Evolutionary conservation across 1,140 invertebrate species (phyloP).

Genomic region (Drosophila mojavensis): DNA sequence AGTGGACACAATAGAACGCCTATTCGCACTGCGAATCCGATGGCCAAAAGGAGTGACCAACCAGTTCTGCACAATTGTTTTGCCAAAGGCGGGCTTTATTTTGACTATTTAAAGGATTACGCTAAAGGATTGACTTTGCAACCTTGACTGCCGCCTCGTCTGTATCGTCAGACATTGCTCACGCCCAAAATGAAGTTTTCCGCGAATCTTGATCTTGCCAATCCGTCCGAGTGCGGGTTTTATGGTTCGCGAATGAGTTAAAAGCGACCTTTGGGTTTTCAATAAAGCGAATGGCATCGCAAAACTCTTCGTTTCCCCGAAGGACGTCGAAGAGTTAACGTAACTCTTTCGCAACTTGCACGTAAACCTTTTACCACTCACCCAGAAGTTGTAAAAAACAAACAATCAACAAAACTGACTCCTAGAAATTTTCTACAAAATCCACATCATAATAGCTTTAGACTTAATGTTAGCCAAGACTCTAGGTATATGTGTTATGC

Average conservation of each 20-base stretch:
- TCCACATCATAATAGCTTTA: conserved; percentile 15
- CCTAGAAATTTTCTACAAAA: conserved; percentile 17
- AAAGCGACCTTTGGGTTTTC: conserved; percentile 49
- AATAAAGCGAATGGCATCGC: conserved; percentile 57
- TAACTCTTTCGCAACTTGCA: conserved; percentile 80
- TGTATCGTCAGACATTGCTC: conserved; percentile 38
- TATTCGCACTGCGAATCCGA: conserved; percentile 71
- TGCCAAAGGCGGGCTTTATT: conserved; percentile 83
- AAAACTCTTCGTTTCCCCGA: conserved; percentile 58
- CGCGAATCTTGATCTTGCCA: conserved; percentile 51
- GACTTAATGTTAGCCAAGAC: conserved; percentile 57
- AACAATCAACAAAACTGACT: conserved; percentile 29
- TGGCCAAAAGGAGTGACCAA: conserved; percentile 46
- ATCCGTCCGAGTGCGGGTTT: conserved; percentile 24
- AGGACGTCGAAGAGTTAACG: conserved; percentile 74
- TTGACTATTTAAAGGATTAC: conserved; percentile 83
- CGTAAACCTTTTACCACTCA: conserved; percentile 61
- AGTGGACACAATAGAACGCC: conserved; percentile 77
- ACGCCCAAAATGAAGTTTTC: conserved; percentile 66
- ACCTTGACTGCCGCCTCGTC: conserved; percentile 63
- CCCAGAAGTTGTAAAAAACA: conserved; percentile 43
- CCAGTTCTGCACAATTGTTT: conserved; percentile 59
- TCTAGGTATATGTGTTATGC: conserved; percentile 24
- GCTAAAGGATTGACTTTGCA: conserved; percentile 83
- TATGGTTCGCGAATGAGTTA: conserved; percentile 68